phyloP scores from a whole-genome alignment of 2,113 vertebrate genomes.

The Lepisosteus osseus region DNA sequence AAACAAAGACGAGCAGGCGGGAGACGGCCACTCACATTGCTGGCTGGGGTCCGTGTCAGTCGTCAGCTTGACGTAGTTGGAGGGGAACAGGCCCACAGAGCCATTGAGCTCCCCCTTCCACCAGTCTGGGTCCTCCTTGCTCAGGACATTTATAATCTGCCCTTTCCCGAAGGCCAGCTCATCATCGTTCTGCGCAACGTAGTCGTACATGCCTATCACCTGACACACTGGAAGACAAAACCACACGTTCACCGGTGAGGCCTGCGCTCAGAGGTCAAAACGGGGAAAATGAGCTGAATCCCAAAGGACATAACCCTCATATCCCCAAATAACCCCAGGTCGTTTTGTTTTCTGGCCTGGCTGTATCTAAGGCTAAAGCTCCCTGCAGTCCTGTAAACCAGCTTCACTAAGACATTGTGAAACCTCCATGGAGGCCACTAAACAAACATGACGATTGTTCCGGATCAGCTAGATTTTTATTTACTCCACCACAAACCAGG shows the following conservation, averaged over 20 bases:
- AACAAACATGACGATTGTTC: too few species aligned
- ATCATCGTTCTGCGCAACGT: conserved; percentile 95
- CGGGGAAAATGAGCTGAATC: too few species aligned
- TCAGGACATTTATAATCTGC: conserved; percentile 94
- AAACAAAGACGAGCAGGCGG: conserved; percentile 5
- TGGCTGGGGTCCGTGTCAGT: conserved; percentile 96
- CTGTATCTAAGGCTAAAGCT: too few species aligned
- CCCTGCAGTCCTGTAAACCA: too few species aligned
- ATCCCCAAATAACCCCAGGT: too few species aligned
- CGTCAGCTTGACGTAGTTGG: conserved; percentile 97
- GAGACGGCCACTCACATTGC: conserved; percentile 87
- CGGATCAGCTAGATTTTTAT: too few species aligned
- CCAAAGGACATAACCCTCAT: too few species aligned
- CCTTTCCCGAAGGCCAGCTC: conserved; percentile 96
- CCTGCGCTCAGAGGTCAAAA: too few species aligned
- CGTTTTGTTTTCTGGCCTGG: too few species aligned
- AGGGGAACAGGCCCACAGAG: conserved; percentile 92
- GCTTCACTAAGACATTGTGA: too few species aligned
- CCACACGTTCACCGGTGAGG: conserved; percentile 1
- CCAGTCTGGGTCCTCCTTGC: conserved; percentile 96
- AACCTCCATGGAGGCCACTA: too few species aligned
- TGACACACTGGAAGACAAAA: conserved; percentile 80
- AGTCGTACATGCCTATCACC: conserved; percentile 98
- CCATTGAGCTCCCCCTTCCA: conserved; percentile 96
- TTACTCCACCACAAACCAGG: too few species aligned